Evolutionary conservation across 53 echinoderm and acorn worm species (phyloP), one percentile per base, ranked within the genome.

Genomic region (Stichopus horrens): DNA sequence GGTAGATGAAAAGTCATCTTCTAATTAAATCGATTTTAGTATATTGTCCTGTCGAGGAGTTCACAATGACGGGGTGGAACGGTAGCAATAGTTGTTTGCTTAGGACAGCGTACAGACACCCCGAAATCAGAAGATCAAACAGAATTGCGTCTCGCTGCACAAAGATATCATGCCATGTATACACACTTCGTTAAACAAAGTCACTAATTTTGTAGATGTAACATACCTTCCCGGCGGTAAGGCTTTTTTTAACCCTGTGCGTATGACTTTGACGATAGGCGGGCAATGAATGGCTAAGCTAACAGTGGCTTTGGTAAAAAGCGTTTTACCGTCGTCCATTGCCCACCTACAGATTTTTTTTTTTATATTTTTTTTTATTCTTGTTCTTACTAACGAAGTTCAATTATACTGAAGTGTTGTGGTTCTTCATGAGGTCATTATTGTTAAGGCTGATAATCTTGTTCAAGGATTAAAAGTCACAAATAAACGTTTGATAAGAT

Each of bases 21-120:
- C 66, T 63, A 85, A 85, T 85, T 85, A 65, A 85, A 85, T 85
- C 85, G 85, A 85, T 85, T 85, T 85, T 71, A 7, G 71, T 71
- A 2, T 71, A 71, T 71, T 71, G 1, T 71, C 71, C 21, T 71
- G 71, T 2, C n/a, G n/a, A 71, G n/a, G 18, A 71, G 71, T 71
- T 71, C 71, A 71, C 71, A 71, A 71, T 16, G 71, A 71, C 7
- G 4, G 18, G 71, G n/a, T 13, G 18, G 19, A 71, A 71, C 71
- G 71, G 71, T 71, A 71, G 18, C 18, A 71, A 16, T 16, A 71
- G 18, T 37, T 71, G 71, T 71, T 71, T 71, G 71, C 71, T 71
- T 71, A n/a, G 20, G 14, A 5, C 19, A 20, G 71, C 71, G 71
- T 71, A 71, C n/a, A 71, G 71, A 71, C 71, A 71, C 71, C 71